Conservation (phyloP, 2,888 invertebrate species). For the Dasysyrphus tricinctus region DNA sequence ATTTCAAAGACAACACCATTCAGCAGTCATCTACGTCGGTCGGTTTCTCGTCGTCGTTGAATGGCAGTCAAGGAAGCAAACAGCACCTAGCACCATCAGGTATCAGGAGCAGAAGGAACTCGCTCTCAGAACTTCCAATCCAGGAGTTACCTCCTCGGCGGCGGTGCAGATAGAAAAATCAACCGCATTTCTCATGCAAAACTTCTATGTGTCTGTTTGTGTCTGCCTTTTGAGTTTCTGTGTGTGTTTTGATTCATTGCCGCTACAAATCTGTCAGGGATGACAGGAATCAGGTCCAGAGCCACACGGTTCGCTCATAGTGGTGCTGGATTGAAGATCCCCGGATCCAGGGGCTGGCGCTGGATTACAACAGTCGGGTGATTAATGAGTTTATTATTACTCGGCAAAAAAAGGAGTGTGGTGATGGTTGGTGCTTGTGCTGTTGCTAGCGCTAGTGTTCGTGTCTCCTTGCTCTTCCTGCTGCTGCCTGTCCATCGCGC, state of each 20-base stretch:
- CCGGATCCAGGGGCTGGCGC: conserved; percentile 66
- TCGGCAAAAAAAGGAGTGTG: conserved; percentile 64
- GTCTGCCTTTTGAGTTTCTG: conserved; percentile 41
- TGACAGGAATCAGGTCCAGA: conserved; percentile 75
- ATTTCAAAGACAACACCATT: conserved; percentile 60
- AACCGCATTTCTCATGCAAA: conserved; percentile 59
- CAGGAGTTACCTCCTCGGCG: background rate
- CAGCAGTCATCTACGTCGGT: conserved; percentile 31
- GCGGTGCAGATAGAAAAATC: conserved; percentile 33
- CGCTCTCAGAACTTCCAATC: conserved; percentile 26
- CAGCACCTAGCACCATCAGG: conserved; percentile 16
- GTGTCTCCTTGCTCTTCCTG: conserved; percentile 58
- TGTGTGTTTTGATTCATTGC: conserved; percentile 73
- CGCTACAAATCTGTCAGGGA: conserved; percentile 75
- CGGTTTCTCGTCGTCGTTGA: background rate
- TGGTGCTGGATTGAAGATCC: conserved; percentile 21
- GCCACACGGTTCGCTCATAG: conserved; percentile 52
- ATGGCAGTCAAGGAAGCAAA: conserved; percentile 62
- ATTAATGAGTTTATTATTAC: conserved; percentile 76
- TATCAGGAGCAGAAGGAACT: conserved; percentile 44
- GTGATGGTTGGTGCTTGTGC: conserved; percentile 25
- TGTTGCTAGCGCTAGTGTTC: conserved; percentile 2
- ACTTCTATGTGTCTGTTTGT: conserved; percentile 21
- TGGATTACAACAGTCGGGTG: conserved; percentile 74
- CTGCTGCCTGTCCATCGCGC: conserved; percentile 69